A percentile compares a stretch with the other conserved stretches of the same genome.
Conservation (phyloP, 2,888 invertebrate species). For the Ferdinandea cuprea region DNA sequence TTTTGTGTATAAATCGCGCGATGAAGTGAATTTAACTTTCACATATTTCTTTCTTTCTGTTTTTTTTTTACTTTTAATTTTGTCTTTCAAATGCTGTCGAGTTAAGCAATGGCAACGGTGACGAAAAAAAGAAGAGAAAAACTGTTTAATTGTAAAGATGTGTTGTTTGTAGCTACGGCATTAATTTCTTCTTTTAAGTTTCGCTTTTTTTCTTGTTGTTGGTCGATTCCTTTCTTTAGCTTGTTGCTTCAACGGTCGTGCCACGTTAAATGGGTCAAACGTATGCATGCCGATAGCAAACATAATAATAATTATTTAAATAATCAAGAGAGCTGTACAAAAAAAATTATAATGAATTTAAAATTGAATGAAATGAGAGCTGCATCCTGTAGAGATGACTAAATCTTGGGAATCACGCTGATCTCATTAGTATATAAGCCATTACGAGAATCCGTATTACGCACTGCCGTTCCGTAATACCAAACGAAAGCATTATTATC, state of each 20-base stretch:
- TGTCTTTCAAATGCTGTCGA: background rate
- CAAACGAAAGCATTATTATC: background rate
- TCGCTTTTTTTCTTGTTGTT: background rate
- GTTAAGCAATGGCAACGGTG: conserved; percentile 4
- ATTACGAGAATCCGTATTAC: background rate
- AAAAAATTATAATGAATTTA: conserved; percentile 17
- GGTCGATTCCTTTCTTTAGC: conserved; percentile 5
- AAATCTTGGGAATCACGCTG: conserved; percentile 2
- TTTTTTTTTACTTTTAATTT: too few relatives aligned
- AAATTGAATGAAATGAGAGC: conserved; percentile 17
- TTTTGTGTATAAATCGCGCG: background rate
- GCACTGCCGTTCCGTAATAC: background rate
- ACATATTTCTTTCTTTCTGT: conserved; percentile 45
- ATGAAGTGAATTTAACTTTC: conserved; percentile 51
- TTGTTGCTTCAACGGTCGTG: conserved; percentile 18
- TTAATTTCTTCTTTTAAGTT: conserved; percentile 14
- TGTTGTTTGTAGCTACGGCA: conserved; percentile 24
- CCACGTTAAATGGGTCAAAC: conserved; percentile 52
- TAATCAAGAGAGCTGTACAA: conserved; percentile 39
- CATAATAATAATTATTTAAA: conserved; percentile 35
- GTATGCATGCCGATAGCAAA: conserved; percentile 56
- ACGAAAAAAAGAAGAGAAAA: conserved; percentile 30
- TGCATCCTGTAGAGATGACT: background rate
- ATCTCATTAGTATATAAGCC: background rate
- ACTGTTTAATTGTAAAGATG: conserved; percentile 37